Conservation (phyloP, 1,140 invertebrate species). For the Hypothenemus hampei region DNA sequence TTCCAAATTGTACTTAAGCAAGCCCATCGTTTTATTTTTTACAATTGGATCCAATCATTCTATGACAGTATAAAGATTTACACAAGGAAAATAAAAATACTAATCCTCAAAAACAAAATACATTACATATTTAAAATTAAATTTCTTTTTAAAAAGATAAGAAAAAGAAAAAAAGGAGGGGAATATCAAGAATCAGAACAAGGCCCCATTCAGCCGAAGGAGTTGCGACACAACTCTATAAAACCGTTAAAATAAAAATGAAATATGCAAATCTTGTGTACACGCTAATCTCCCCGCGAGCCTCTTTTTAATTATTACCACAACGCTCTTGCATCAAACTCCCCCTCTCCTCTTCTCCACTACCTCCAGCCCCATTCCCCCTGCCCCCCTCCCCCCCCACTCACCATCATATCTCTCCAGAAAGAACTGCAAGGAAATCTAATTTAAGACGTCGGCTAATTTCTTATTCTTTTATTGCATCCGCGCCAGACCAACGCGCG, state of each 20-base stretch:
- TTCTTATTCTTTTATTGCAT: constrained; percentile 33
- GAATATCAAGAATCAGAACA: too few species aligned
- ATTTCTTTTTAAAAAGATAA: too few species aligned
- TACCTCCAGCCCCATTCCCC: not conserved
- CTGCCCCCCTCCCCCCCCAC: too few species aligned
- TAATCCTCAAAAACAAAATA: too few species aligned
- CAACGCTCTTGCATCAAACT: constrained; percentile 26
- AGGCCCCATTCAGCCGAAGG: too few species aligned
- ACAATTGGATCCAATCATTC: too few species aligned
- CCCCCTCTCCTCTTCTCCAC: constrained; percentile 4
- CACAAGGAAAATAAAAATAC: too few species aligned
- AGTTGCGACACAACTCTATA: not conserved
- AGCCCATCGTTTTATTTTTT: too few species aligned
- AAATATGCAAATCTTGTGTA: constrained; percentile 29
- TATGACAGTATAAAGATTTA: too few species aligned
- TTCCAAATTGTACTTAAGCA: too few species aligned
- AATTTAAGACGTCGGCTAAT: constrained; percentile 31
- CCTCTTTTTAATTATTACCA: constrained; percentile 30
- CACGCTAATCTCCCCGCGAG: constrained; percentile 25
- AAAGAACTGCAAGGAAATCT: constrained; percentile 29
- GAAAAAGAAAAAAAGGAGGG: too few species aligned
- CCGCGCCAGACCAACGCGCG: constrained; percentile 11
- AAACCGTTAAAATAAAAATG: not conserved
- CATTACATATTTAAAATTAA: too few species aligned
- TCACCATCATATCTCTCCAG: constrained; percentile 28